Base-by-base conservation (phyloP, 2,797 vertebrate species). In the Cuculus canorus region DNA sequence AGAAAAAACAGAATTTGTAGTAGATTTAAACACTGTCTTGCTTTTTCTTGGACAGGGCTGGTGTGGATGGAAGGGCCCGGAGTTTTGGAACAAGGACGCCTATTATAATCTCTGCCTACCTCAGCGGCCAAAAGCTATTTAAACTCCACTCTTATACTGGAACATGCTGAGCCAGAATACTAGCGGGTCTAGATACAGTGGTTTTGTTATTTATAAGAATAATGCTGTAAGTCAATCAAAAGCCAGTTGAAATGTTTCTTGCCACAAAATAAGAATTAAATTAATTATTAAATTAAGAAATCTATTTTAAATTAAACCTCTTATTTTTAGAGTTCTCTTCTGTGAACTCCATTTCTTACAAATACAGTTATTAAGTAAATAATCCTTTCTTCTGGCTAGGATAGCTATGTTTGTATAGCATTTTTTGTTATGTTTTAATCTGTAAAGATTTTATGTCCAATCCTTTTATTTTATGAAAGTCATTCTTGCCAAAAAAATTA, bases 61-160 rank as follows among this genome's bases (percentile, higher is more conserved):
- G 99, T 99, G 99, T 96, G 99, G 99, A 94, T 99, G 99, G 99
- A 99, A 99, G 94, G 98, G 98, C 76, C 97, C 98, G 0, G 98
- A 99, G 43, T 99, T 99, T 80, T 99, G 99, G 99, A 99, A 98
- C 97, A 98, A 99, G 94, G 98, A 98, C 1, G 99, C 99, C 3
- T 99, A 99, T 96, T 99, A 99, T 83, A 99, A 99, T 91, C 98
- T 99, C 41, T 99, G 99, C 96, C 97, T 99, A 97, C 99, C 99
- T 95, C 99, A 99, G 80, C 98, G 98, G 95, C 99, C 98, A 25
- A 98, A 97, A 93, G 84, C 83, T 90, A 98, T 99, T 96, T 99
- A 97, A 99, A 95, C 71, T 50, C 28, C 24, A 4, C 32, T 76
- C 22, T 27, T 59, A 19, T 0, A 8, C 77, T 69, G 52, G 35